These are phyloP conservation scores for Hesperia comma DNA, from an alignment of 2,888 invertebrate genomes.

Conservation along the genomic window DNA sequence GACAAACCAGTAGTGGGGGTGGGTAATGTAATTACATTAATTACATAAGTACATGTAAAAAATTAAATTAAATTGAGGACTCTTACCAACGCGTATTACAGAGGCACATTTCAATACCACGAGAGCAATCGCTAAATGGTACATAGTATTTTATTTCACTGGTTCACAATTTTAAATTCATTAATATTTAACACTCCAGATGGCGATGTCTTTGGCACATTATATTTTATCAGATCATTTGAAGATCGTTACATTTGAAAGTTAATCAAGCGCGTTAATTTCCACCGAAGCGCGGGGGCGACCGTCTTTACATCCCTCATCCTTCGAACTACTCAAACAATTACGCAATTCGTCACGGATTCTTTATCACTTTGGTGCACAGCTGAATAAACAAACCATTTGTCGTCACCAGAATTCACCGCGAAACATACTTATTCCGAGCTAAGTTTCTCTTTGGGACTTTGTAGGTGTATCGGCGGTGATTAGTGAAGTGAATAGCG, in stretches of 20 bases:
- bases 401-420: conserved; percentile 29
- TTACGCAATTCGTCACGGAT: conserved; percentile 36
- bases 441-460: neutral
- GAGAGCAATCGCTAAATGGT: conserved; percentile 10
- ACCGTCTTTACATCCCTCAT: conserved; percentile 24
- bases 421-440: neutral
- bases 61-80: neutral
- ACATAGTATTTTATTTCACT: conserved; percentile 18
- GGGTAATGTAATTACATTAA: too few species aligned
- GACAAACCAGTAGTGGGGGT: too few species aligned
- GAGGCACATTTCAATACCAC: conserved; percentile 11
- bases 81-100: conserved; percentile 24
- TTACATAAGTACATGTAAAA: too few species aligned
- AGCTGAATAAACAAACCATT: conserved; percentile 54
- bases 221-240: neutral
- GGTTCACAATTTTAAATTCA: neutral
- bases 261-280: neutral
- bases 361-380: conserved; percentile 42
- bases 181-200: neutral
- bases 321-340: conserved; percentile 30
- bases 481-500: neutral
- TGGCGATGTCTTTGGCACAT: neutral
- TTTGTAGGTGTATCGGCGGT: neutral
- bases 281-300: neutral
- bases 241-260: conserved; percentile 25